A percentile compares a stretch with the other conserved stretches of the same genome.
Conservation (phyloP, 1,140 invertebrate species). For the Temnothorax curvispinosus region DNA sequence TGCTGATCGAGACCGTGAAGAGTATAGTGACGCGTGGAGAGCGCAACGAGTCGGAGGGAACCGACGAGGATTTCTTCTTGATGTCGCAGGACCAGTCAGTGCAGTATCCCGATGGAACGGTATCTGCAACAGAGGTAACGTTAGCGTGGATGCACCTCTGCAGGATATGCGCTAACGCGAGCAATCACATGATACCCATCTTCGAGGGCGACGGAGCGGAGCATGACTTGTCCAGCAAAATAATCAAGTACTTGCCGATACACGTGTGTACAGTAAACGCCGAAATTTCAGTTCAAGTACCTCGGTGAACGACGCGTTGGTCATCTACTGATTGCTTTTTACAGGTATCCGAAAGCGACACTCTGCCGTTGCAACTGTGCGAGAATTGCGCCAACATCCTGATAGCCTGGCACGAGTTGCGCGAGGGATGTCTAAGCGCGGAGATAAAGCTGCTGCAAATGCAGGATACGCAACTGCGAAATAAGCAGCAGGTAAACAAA, state of each 20-base stretch:
- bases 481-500: constrained; percentile 71
- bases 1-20: constrained; percentile 67
- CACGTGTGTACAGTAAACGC: constrained; percentile 79
- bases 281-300: background rate
- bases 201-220: constrained; percentile 86
- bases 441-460: constrained; percentile 85
- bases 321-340: constrained; percentile 21
- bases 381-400: constrained; percentile 88
- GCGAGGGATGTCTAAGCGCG: constrained; percentile 86
- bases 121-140: background rate
- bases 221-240: constrained; percentile 86
- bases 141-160: constrained; percentile 80
- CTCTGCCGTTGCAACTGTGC: constrained; percentile 88
- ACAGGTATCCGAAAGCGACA: constrained; percentile 86
- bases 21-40: constrained; percentile 36
- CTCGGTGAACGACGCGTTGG: background rate
- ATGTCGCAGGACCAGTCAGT: constrained; percentile 39
- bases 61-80: constrained; percentile 64
- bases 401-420: constrained; percentile 88
- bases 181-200: constrained; percentile 86
- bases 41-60: constrained; percentile 29
- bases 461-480: constrained; percentile 65
- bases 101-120: constrained; percentile 19
- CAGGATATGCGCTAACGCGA: constrained; percentile 86
- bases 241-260: constrained; percentile 87